Conservation (phyloP, 2,113 vertebrate species). For the Ornithorhynchus anatinus region DNA sequence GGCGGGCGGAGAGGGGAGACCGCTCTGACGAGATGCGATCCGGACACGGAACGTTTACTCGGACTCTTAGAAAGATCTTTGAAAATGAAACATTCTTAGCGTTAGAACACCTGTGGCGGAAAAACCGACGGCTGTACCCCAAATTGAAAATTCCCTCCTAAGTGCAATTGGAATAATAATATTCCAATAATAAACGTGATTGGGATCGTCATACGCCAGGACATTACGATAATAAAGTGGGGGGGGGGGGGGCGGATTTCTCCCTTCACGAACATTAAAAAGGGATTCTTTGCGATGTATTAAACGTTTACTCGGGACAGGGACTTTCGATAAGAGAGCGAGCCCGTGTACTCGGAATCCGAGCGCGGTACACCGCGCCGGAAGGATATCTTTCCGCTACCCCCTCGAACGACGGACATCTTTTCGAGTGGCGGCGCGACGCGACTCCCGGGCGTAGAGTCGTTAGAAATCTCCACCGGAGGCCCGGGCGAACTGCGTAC, state of each 20-base stretch:
- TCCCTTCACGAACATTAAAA: conserved; percentile 35
- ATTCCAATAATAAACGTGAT: too few relatives aligned
- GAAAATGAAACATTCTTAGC: conserved; percentile 47
- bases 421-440: too few relatives aligned
- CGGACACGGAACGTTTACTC: conserved; percentile 28
- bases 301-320: conserved; percentile 16
- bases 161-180: conserved; percentile 50
- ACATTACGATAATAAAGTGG: conserved; percentile 23
- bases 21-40: conserved; percentile 3
- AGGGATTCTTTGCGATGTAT: conserved; percentile 29
- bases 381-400: too few relatives aligned
- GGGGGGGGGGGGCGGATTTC: too few relatives aligned
- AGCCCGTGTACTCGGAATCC: too few relatives aligned
- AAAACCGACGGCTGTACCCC: conserved; percentile 63
- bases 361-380: too few relatives aligned
- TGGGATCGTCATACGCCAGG: conserved; percentile 21
- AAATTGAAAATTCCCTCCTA: conserved; percentile 59
- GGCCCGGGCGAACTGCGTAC: too few relatives aligned
- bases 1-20: too few relatives aligned
- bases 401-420: too few relatives aligned
- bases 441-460: too few relatives aligned
- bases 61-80: conserved; percentile 56
- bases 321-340: conserved; percentile 1
- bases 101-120: conserved; percentile 51
- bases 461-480: too few relatives aligned